A percentile compares a stretch with the other conserved stretches of the same genome.
Evolutionary conservation across 2,797 vertebrate species (phyloP).

Genomic region (Parauchenoglanis ngamensis): DNA sequence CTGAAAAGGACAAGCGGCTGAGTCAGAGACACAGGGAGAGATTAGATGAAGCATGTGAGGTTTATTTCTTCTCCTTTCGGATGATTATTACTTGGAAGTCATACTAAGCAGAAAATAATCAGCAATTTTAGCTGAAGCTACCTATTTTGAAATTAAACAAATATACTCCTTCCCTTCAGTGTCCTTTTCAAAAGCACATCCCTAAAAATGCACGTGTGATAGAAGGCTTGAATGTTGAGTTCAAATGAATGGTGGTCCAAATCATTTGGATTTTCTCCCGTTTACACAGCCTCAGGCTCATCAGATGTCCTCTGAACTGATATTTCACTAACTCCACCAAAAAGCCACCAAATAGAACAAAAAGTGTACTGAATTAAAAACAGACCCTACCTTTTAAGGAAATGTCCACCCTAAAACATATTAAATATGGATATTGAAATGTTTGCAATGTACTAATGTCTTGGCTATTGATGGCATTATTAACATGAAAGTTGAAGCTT

Average conservation of each 20-base stretch:
- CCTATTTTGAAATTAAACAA: constrained; percentile 7
- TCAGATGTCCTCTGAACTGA: neutral
- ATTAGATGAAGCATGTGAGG: constrained; percentile 17
- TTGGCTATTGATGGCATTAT: neutral
- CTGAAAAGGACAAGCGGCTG: constrained; percentile 27
- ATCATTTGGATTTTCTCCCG: neutral
- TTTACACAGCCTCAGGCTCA: neutral
- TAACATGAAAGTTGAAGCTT: neutral
- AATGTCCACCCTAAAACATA: neutral
- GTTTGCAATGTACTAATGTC: neutral
- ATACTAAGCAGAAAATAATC: neutral
- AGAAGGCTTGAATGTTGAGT: neutral
- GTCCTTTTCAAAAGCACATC: neutral
- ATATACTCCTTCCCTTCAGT: neutral
- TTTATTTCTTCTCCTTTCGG: neutral
- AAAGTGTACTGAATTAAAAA: neutral
- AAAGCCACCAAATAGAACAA: neutral
- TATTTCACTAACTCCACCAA: neutral
- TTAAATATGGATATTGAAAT: neutral
- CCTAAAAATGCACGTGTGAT: neutral
- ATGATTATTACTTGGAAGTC: neutral
- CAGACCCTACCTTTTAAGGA: neutral
- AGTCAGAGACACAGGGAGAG: constrained; percentile 23
- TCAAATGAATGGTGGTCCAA: neutral
- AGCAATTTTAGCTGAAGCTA: neutral